phyloP scores from a whole-genome alignment of 1,140 invertebrate species.

The Platorchestia sp. region DNA sequence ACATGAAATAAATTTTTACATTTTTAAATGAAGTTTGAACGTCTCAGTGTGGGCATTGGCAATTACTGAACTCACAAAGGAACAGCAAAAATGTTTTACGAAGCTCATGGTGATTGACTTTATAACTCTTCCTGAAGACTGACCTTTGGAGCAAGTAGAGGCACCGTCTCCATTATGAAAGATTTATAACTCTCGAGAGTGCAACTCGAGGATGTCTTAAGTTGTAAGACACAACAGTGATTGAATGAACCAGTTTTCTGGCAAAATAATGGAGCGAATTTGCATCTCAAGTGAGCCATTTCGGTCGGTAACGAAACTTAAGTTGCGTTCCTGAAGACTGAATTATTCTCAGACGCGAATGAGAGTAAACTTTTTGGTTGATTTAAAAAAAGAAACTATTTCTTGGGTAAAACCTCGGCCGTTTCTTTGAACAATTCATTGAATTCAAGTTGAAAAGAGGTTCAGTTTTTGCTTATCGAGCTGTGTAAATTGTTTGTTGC shows the following conservation, averaged over 20 bases:
- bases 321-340: not conserved
- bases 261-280: slow-evolving; percentile 42
- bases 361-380: not conserved
- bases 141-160: not conserved
- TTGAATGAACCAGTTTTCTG: slow-evolving; percentile 52
- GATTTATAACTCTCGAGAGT: slow-evolving; percentile 9
- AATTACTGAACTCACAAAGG: not conserved
- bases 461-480: no score
- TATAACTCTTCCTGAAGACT: not conserved
- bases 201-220: slow-evolving; percentile 31
- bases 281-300: slow-evolving; percentile 23
- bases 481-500: no score
- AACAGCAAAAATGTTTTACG: not conserved
- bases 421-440: no score
- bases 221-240: slow-evolving; percentile 52
- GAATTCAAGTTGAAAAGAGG: no score
- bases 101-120: not conserved
- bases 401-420: not conserved
- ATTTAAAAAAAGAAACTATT: not conserved
- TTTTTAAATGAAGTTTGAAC: not conserved
- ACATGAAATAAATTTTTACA: not conserved
- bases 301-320: not conserved
- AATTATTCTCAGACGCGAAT: not conserved
- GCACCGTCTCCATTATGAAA: not conserved
- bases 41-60: not conserved